phyloP scores from a whole-genome alignment of 2,888 invertebrate species.

The Asteroscopus sphinx region DNA sequence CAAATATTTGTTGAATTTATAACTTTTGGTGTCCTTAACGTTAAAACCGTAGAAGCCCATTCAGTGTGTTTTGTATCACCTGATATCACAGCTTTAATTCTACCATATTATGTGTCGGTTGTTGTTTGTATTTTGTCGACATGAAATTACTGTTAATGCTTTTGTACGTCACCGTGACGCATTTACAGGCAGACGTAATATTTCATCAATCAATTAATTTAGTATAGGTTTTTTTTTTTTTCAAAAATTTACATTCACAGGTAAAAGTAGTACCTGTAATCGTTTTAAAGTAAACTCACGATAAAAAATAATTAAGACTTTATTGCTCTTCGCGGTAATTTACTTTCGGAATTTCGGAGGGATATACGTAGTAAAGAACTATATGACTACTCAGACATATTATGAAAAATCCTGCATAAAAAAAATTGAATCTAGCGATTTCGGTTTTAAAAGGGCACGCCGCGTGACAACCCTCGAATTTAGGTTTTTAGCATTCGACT shows the following conservation, averaged over 20 bases:
- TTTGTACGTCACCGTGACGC: conserved; percentile 20
- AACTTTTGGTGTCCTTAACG: conserved; percentile 44
- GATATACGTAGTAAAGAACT: conserved; percentile 11
- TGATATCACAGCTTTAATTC: conserved; percentile 30
- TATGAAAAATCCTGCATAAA: no score
- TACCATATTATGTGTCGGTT: conserved; percentile 2
- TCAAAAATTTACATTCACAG: conserved; percentile 25
- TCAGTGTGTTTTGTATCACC: conserved; percentile 36
- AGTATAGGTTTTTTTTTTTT: no score
- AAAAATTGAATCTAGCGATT: no score
- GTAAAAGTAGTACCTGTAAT: conserved; percentile 34
- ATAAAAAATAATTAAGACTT: conserved; percentile 49
- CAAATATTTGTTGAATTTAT: conserved; percentile 64
- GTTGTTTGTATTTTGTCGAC: conserved; percentile 15
- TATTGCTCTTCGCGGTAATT: conserved; percentile 36
- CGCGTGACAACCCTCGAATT: no score
- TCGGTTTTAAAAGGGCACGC: no score
- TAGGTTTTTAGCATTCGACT: no score
- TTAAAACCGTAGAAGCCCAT: conserved; percentile 41
- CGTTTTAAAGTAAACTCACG: conserved; percentile 36
- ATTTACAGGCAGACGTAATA: conserved; percentile 18
- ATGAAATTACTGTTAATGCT: conserved; percentile 16
- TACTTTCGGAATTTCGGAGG: conserved; percentile 8
- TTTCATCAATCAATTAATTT: conserved; percentile 30
- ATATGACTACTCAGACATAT: conserved; percentile 4